These are phyloP conservation scores for Phengaris alcon DNA, from an alignment of 2,888 invertebrate species.

Conservation along the genomic window DNA sequence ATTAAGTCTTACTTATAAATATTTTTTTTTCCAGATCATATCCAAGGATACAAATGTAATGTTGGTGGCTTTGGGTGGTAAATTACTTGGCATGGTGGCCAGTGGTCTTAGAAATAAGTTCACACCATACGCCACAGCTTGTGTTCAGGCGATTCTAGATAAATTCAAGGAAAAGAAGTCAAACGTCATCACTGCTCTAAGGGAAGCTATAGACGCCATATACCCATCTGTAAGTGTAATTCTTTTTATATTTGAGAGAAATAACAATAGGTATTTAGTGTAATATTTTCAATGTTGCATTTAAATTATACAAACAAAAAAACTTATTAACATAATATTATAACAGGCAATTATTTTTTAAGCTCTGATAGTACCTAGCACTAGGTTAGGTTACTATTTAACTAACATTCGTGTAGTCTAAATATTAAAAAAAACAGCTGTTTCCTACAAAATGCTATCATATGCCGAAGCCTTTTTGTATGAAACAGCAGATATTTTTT, in stretches of 20 bases:
- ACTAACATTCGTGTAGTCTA: too few relatives aligned
- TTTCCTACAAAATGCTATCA: too few relatives aligned
- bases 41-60: slow-evolving; percentile 97
- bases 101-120: slow-evolving; percentile 93
- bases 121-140: slow-evolving; percentile 88
- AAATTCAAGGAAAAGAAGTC: slow-evolving; percentile 99
- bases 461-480: too few relatives aligned
- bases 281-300: too few relatives aligned
- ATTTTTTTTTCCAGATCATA: slow-evolving; percentile 82
- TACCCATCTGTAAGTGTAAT: slow-evolving; percentile 83
- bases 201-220: slow-evolving; percentile 94
- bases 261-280: background rate
- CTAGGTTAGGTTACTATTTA: too few relatives aligned
- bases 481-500: too few relatives aligned
- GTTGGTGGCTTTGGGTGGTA: slow-evolving; percentile 91
- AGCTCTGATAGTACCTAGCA: too few relatives aligned
- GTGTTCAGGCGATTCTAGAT: slow-evolving; percentile 89
- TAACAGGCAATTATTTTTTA: too few relatives aligned
- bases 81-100: slow-evolving; percentile 90
- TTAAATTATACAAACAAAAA: too few relatives aligned
- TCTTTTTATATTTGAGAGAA: background rate
- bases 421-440: too few relatives aligned
- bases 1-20: background rate
- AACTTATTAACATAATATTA: too few relatives aligned
- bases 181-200: slow-evolving; percentile 90